A percentile compares a stretch with the other conserved stretches of the same genome.
Evolutionary conservation across 1,140 invertebrate genomes (phyloP).

Genomic region (Acromyrmex charruanus): DNA sequence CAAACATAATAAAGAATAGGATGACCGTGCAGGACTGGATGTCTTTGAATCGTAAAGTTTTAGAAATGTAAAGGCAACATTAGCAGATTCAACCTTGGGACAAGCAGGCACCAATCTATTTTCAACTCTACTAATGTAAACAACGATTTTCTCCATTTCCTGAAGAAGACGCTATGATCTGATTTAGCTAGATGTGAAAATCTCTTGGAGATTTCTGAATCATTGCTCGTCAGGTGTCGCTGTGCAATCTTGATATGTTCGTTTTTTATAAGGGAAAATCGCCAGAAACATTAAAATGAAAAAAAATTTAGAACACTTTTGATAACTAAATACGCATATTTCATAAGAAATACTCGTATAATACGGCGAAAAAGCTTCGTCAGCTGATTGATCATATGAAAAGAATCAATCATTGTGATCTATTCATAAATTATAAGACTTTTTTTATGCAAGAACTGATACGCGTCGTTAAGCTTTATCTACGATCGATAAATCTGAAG

Average conservation of each 20-base stretch:
- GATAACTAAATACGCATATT: not conserved
- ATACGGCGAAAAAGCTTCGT: not conserved
- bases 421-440: not conserved
- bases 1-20: slow-evolving; percentile 37
- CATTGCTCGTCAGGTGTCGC: no score
- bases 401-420: not conserved
- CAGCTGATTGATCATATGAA: not conserved
- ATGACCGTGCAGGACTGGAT: not conserved
- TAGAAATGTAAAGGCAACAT: slow-evolving; percentile 43
- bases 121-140: not conserved
- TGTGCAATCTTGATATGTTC: not conserved
- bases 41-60: slow-evolving; percentile 44
- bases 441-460: not conserved
- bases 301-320: not conserved
- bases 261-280: not conserved
- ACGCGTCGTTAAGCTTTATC: slow-evolving; percentile 20
- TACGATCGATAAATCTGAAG: slow-evolving; percentile 49
- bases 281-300: not conserved
- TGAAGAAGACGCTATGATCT: not conserved
- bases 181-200: not conserved
- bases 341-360: not conserved
- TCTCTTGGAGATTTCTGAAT: not conserved
- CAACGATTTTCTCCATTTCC: not conserved
- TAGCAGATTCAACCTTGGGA: slow-evolving; percentile 27
- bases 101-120: slow-evolving; percentile 15